These are phyloP conservation scores for Denticeps clupeoides DNA, from an alignment of 2,797 vertebrate genomes.

Conservation along the genomic window DNA sequence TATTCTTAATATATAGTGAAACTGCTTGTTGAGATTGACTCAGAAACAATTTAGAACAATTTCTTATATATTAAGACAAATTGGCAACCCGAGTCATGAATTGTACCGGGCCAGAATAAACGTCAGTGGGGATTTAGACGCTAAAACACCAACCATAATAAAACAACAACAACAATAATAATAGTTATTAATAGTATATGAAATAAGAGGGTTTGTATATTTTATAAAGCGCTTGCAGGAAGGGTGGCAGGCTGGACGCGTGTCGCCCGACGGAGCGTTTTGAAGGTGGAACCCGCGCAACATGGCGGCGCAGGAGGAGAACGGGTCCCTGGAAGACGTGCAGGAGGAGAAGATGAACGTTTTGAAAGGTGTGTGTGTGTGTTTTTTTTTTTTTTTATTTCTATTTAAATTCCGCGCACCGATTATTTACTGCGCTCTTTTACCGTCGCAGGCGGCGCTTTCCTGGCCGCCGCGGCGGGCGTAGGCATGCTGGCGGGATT, in stretches of 20 bases:
- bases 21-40: too few relatives aligned
- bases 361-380: slow-evolving; percentile 38
- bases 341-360: slow-evolving; percentile 25
- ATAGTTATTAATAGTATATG: not conserved
- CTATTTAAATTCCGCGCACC: not conserved
- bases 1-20: too few relatives aligned
- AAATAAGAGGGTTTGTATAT: slow-evolving; percentile 12
- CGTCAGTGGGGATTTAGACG: too few relatives aligned
- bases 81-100: too few relatives aligned
- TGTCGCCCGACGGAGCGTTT: slow-evolving; percentile 29
- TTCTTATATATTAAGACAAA: too few relatives aligned
- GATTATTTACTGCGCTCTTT: not conserved
- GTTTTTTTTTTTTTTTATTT: not conserved
- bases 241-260: too few relatives aligned
- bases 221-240: too few relatives aligned
- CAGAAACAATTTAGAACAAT: too few relatives aligned
- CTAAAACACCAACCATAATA: not conserved
- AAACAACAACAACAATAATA: not conserved
- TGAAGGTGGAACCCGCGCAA: slow-evolving; percentile 27
- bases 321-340: not conserved
- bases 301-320: slow-evolving; percentile 32
- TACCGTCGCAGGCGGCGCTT: slow-evolving; percentile 77
- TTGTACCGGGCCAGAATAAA: too few relatives aligned
- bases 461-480: slow-evolving; percentile 70
- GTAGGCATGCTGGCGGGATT: slow-evolving; percentile 82